Evolutionary conservation across 2,113 vertebrate species (phyloP).

Genomic region (Monopterus albus): DNA sequence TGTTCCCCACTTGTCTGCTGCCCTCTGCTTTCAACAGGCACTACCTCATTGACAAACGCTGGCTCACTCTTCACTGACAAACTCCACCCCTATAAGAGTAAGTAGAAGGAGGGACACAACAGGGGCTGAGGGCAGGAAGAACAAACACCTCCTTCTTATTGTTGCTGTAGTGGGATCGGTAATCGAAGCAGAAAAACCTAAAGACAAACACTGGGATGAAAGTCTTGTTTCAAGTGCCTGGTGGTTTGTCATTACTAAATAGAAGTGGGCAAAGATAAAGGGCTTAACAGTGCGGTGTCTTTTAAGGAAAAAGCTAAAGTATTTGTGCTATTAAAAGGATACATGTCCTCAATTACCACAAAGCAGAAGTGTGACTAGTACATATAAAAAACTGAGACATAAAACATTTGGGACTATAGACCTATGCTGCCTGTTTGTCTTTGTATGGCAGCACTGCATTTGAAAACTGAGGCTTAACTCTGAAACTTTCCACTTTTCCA

Average conservation of each 20-base stretch:
- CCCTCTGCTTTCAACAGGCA: constrained; percentile 41
- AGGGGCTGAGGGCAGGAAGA: constrained; percentile 24
- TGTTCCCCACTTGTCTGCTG: constrained; percentile 31
- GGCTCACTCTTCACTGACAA: constrained; percentile 33
- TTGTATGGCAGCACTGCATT: neutral
- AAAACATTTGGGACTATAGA: too few species aligned
- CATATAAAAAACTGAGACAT: too few species aligned
- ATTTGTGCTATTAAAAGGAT: neutral
- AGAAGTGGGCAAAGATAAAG: constrained; percentile 40
- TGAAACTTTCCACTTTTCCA: too few species aligned
- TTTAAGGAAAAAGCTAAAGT: constrained; percentile 17
- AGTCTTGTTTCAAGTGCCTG: constrained; percentile 50
- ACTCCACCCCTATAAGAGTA: constrained; percentile 62
- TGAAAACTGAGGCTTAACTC: too few species aligned
- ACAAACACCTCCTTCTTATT: constrained; percentile 20
- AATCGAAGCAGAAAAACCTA: constrained; percentile 59
- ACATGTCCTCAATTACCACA: neutral
- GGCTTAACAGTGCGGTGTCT: neutral
- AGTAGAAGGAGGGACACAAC: constrained; percentile 33
- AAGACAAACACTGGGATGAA: constrained; percentile 79
- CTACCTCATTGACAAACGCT: constrained; percentile 63
- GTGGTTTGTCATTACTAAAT: constrained; percentile 70
- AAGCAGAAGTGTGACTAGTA: neutral
- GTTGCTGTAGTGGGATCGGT: constrained; percentile 21
- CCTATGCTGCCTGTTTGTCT: neutral